phyloP scores from a whole-genome alignment of 2,113 vertebrate genomes.

The Misgurnus anguillicaudatus region DNA sequence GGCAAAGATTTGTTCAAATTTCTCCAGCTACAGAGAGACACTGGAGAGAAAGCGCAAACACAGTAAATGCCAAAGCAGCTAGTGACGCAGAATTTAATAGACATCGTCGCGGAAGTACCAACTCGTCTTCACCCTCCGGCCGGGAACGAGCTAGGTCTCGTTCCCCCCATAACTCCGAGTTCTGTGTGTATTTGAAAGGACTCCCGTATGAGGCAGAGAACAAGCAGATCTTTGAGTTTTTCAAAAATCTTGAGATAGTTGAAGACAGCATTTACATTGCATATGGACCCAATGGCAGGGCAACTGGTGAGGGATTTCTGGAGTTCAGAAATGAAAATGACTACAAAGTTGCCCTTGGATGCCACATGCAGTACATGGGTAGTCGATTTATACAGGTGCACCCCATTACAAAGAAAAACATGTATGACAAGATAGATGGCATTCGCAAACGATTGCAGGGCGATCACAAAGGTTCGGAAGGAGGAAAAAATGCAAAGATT shows the following conservation, averaged over 20 bases:
- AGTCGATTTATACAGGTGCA: constrained; percentile 97
- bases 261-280: constrained; percentile 98
- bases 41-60: constrained; percentile 82
- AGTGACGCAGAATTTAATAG: constrained; percentile 64
- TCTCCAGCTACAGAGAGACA: constrained; percentile 91
- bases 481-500: constrained; percentile 77
- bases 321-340: constrained; percentile 93
- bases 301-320: constrained; percentile 95
- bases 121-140: constrained; percentile 77
- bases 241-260: constrained; percentile 91
- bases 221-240: constrained; percentile 96
- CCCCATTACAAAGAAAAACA: constrained; percentile 92
- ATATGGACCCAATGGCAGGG: constrained; percentile 93
- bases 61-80: constrained; percentile 73
- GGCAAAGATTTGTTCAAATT: constrained; percentile 94
- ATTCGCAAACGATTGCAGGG: constrained; percentile 89
- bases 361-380: constrained; percentile 98
- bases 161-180: constrained; percentile 92
- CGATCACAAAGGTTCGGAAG: constrained; percentile 84
- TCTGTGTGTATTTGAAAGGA: constrained; percentile 95
- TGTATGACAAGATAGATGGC: constrained; percentile 94
- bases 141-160: constrained; percentile 89
- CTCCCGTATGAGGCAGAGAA: constrained; percentile 97
- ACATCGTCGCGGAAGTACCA: constrained; percentile 66
- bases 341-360: constrained; percentile 89